Evolutionary conservation across 2,113 vertebrate genomes (phyloP), one percentile per base, ranked within the genome.

Genomic region (Mungos mungo): DNA sequence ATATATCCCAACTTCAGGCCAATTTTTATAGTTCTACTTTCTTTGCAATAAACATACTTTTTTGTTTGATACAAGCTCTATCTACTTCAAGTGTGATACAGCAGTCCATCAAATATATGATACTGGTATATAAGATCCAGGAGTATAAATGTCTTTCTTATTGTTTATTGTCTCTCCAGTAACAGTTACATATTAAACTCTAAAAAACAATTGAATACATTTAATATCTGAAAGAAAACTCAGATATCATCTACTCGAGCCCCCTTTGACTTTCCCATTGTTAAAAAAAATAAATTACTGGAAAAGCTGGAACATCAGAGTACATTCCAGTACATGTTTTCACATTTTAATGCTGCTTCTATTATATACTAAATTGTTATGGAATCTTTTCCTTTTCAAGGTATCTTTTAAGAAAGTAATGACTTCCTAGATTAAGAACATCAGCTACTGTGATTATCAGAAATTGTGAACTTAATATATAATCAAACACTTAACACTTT

Each of bases 151-250:
- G 29, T 19, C 35, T 92, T 71, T 50, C 25, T 45, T 35, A 38
- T 38, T 94, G 23, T 33, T 47, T 35, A 0, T 18, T 57, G 27
- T 83, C 5, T 57, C 27, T 52, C 5, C 2, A 93, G 52, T 31
- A 47, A 66, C 16, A 47, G 29, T 31, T 90, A 86, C 1, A 90
- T 0, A 31, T 72, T 52, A 91, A 84, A 57, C 25, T 80, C 23
- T 68, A 90, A 47, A 38, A 35, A 88, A 38, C 25, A 93, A 14
- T 8, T 77, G 25, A 93, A 90, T 14, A 0, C 45, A 71, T 95
- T 96, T 69, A 94, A 33, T 84, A 83, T 57, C 47, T 90, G 27
- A 96, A 87, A 93, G 71, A 74, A 89, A 94, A 90, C 27, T 65
- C 54, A 83, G 68, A 90, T 23, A 41, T 81, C 6, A 72, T 31